Evolutionary conservation across 1,140 invertebrate species (phyloP).

Genomic region (Monochamus saltuarius): DNA sequence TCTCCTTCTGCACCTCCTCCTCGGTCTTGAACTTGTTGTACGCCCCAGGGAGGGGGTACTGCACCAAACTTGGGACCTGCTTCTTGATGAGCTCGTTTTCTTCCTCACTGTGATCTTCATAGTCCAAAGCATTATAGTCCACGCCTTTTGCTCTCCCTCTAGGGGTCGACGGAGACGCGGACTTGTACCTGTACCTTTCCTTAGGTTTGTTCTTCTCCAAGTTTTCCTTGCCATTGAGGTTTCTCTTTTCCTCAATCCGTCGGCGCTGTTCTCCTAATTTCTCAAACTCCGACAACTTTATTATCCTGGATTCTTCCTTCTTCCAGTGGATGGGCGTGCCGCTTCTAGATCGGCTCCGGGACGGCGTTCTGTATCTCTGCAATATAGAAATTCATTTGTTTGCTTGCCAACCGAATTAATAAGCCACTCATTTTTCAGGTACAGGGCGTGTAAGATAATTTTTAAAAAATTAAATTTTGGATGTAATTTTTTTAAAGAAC

Average conservation of each 20-base stretch:
- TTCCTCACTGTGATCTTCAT: conserved; percentile 50
- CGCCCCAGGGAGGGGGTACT: conserved; percentile 43
- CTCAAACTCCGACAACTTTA: conserved; percentile 80
- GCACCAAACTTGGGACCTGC: conserved; percentile 48
- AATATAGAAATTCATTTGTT: conserved; percentile 8
- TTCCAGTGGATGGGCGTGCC: conserved; percentile 88
- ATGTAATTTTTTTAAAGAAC: background rate
- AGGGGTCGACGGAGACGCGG: conserved; percentile 14
- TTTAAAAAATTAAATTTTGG: background rate
- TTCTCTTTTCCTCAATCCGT: conserved; percentile 63
- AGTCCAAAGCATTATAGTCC: conserved; percentile 55
- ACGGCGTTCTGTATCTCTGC: conserved; percentile 82
- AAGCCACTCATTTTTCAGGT: too few relatives aligned
- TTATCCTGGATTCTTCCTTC: conserved; percentile 78
- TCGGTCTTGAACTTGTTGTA: conserved; percentile 27
- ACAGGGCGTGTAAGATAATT: background rate
- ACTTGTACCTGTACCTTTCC: background rate
- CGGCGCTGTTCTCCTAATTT: conserved; percentile 65
- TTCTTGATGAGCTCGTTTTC: conserved; percentile 36
- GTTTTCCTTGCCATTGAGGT: conserved; percentile 21
- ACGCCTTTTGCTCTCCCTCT: conserved; percentile 33
- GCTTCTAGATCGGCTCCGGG: conserved; percentile 74
- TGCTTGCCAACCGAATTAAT: too few relatives aligned
- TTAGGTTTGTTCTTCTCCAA: conserved; percentile 6
- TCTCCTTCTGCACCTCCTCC: conserved; percentile 18